Percentiles rank a stretch among this genome's conserved stretches.
Conservation (phyloP, 1,140 invertebrate species). For the Dryas iulia region DNA sequence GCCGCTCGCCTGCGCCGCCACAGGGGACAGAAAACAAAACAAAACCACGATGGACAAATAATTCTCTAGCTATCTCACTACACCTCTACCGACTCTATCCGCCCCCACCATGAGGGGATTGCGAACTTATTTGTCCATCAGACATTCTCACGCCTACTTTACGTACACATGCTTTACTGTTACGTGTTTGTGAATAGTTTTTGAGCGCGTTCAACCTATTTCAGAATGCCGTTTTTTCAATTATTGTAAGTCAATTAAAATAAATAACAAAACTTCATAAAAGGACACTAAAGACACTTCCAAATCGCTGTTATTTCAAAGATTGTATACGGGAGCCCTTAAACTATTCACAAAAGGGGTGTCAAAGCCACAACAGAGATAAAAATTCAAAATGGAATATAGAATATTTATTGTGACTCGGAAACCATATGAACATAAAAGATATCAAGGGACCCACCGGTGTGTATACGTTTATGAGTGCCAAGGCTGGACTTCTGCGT, state of each 20-base stretch:
- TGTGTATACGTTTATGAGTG: constrained; percentile 92
- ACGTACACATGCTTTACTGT: constrained; percentile 78
- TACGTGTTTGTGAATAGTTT: constrained; percentile 81
- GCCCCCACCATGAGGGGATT: constrained; percentile 73
- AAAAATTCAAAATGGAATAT: constrained; percentile 22
- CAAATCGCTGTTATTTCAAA: constrained; percentile 51
- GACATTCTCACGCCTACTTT: constrained; percentile 65
- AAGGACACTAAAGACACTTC: constrained; percentile 47
- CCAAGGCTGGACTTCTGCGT: constrained; percentile 89
- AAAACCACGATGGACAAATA: constrained; percentile 81
- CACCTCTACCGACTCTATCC: constrained; percentile 38
- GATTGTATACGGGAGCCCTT: constrained; percentile 65
- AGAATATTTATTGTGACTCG: constrained; percentile 58
- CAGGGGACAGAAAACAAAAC: constrained; percentile 79
- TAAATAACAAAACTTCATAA: background rate
- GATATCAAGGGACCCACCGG: constrained; percentile 82
- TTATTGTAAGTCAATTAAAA: background rate
- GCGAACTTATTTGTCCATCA: constrained; percentile 75
- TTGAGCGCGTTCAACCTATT: constrained; percentile 75
- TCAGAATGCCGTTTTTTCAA: constrained; percentile 16
- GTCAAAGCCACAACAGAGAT: constrained; percentile 71
- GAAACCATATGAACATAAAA: constrained; percentile 70
- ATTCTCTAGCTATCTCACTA: constrained; percentile 47
- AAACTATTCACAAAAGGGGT: constrained; percentile 79
- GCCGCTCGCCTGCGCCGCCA: constrained; percentile 82